Base-by-base conservation (phyloP, 2,888 invertebrate species). In the Pristionchus fissidentatus region DNA sequence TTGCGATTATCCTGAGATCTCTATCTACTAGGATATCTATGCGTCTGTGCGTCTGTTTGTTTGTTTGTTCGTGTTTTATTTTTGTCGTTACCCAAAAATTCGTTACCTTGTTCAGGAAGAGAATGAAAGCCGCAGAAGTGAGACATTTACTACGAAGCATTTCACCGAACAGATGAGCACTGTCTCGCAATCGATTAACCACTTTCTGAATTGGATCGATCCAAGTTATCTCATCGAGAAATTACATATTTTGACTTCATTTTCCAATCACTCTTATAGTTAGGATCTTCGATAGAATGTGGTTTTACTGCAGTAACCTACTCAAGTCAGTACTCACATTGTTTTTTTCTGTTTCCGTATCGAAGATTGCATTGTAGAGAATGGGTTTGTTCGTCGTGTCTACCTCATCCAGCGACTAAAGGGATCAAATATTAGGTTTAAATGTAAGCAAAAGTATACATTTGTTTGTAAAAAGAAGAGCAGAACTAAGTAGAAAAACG, bases 21-120 rank as follows among this genome's bases (percentile, higher is more conserved):
- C n/a, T 35, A 46, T 15, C 3, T 60, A 60, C n/a, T 8, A n/a
- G n/a, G n/a, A n/a, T n/a, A n/a, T n/a, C n/a, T n/a, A n/a, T n/a
- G n/a, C n/a, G n/a, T n/a, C n/a, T n/a, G n/a, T n/a, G n/a, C n/a
- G n/a, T n/a, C n/a, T n/a, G n/a, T n/a, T n/a, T n/a, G n/a, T n/a
- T n/a, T n/a, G n/a, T n/a, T n/a, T n/a, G n/a, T n/a, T n/a, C n/a
- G n/a, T n/a, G n/a, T n/a, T n/a, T n/a, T n/a, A 60, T 60, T 60
- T 13, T 49, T 10, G 13, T 49, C 19, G 10, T 10, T 49, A 19
- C 8, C 8, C 13, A n/a, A n/a, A n/a, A n/a, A 3, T 46, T 49
- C 22, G 29, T 57, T 79, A 62, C 80, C 60, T 87, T 87, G 84
- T 87, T 87, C 46, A 87, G 84, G 55, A 87, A 86, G 8, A 87